Percentiles rank a stretch among this genome's conserved stretches.
phyloP scores from a whole-genome alignment of 2,888 invertebrate species.

The Lasioglossum oenotherae region DNA sequence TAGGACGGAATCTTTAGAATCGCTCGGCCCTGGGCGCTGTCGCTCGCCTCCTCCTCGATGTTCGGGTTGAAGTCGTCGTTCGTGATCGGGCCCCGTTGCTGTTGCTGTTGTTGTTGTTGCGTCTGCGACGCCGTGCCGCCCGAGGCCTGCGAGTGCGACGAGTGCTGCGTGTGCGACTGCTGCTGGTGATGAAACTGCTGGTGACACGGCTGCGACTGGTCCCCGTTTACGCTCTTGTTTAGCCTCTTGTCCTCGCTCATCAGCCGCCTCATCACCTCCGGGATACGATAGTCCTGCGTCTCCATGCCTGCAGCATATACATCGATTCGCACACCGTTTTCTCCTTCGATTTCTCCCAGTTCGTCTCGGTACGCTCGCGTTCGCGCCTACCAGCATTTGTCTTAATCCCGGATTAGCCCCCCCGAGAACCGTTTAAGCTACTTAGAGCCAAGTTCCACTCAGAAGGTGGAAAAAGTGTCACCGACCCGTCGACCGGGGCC shows the following conservation, averaged over 20 bases:
- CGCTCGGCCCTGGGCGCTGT: conserved; percentile 85
- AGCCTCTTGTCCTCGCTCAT: conserved; percentile 86
- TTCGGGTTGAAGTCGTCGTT: conserved; percentile 84
- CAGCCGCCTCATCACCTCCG: conserved; percentile 86
- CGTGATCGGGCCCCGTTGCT: conserved; percentile 82
- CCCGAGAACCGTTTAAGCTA: conserved; percentile 52
- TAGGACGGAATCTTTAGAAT: conserved; percentile 98
- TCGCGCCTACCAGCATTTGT: conserved; percentile 52
- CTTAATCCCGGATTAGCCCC: conserved; percentile 63
- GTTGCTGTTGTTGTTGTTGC: conserved; percentile 51
- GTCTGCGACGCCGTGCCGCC: background rate
- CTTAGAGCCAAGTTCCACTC: conserved; percentile 57
- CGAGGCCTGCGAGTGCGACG: conserved; percentile 44
- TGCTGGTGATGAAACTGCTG: conserved; percentile 75
- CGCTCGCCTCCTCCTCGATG: conserved; percentile 83
- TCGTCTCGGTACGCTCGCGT: conserved; percentile 3
- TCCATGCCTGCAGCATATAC: conserved; percentile 74
- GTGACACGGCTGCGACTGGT: conserved; percentile 78
- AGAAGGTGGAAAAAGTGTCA: conserved; percentile 63
- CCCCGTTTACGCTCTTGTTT: conserved; percentile 81
- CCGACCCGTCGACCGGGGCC: conserved; percentile 70
- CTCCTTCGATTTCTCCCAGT: conserved; percentile 17
- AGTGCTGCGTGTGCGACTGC: conserved; percentile 76
- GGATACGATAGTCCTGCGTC: conserved; percentile 84
- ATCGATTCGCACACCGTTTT: background rate